phyloP scores from a whole-genome alignment of 2,113 vertebrate species.

The Xiphophorus couchianus region DNA sequence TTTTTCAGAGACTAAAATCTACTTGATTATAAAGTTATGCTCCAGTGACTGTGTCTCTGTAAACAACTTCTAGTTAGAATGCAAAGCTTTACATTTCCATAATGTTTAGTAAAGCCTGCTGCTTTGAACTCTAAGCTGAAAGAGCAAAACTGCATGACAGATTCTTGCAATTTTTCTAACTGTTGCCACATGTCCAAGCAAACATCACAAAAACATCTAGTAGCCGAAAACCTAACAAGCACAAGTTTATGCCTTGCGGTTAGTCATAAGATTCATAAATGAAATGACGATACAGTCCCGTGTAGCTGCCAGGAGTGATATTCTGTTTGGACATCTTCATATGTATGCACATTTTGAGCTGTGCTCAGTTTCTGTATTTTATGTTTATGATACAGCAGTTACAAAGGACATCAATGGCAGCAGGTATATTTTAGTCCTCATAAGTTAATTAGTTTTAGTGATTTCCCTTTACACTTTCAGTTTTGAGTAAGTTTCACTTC shows the following conservation, averaged over 20 bases:
- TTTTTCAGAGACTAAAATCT: neutral
- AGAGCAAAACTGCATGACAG: constrained; percentile 51
- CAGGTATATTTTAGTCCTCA: neutral
- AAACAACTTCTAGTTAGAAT: constrained; percentile 44
- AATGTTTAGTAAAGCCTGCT: constrained; percentile 5
- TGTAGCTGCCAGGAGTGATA: constrained; percentile 39
- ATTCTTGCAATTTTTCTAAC: constrained; percentile 63
- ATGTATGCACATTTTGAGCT: neutral
- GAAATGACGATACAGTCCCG: constrained; percentile 50
- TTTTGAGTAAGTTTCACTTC: neutral
- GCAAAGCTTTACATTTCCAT: constrained; percentile 41
- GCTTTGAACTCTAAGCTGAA: constrained; percentile 38
- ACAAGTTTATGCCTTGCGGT: constrained; percentile 46
- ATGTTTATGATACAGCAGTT: neutral
- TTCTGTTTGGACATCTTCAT: constrained; percentile 24
- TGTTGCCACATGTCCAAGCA: constrained; percentile 74
- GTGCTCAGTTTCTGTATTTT: neutral
- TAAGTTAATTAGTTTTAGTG: neutral
- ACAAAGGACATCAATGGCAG: neutral
- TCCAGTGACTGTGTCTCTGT: constrained; percentile 9
- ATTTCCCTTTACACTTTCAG: neutral
- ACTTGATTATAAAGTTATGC: constrained; percentile 4
- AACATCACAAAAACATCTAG: constrained; percentile 61
- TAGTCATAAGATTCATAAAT: constrained; percentile 58
- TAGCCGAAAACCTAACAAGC: constrained; percentile 56